Conservation (phyloP, 2,888 invertebrate species). For the Noctua janthina region DNA sequence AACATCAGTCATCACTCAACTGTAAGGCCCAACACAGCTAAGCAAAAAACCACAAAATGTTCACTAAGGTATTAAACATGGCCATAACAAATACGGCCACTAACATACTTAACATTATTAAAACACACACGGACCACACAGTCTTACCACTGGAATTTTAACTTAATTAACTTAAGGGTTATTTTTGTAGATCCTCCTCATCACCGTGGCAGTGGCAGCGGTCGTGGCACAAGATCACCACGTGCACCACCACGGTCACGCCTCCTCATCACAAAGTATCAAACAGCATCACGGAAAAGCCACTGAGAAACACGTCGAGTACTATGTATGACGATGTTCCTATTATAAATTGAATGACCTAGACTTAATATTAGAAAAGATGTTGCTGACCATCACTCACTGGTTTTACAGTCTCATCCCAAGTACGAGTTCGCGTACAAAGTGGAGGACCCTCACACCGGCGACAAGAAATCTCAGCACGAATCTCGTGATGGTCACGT, state of each 20-base stretch:
- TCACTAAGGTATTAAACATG: slow-evolving; percentile 21
- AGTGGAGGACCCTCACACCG: slow-evolving; percentile 84
- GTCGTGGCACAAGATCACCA: slow-evolving; percentile 51
- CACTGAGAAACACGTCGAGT: slow-evolving; percentile 59
- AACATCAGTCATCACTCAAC: slow-evolving; percentile 42
- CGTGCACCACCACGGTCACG: slow-evolving; percentile 68
- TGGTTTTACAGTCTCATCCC: slow-evolving; percentile 71
- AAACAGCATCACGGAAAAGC: slow-evolving; percentile 68
- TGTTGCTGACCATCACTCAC: too few relatives aligned
- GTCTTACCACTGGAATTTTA: neutral
- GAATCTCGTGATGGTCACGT: slow-evolving; percentile 24
- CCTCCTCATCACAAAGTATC: slow-evolving; percentile 76
- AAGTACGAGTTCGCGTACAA: slow-evolving; percentile 85
- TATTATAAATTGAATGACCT: too few relatives aligned
- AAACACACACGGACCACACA: neutral
- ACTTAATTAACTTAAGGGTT: too few relatives aligned
- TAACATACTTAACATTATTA: neutral
- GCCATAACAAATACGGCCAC: too few relatives aligned
- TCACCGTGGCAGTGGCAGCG: slow-evolving; percentile 32
- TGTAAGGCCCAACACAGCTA: neutral
- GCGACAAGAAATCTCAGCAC: slow-evolving; percentile 78
- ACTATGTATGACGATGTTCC: slow-evolving; percentile 48
- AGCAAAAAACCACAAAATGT: slow-evolving; percentile 14
- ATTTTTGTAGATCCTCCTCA: slow-evolving; percentile 21
- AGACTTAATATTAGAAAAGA: too few relatives aligned